Conservation (phyloP, 2,113 vertebrate species). For the Platanista minor region DNA sequence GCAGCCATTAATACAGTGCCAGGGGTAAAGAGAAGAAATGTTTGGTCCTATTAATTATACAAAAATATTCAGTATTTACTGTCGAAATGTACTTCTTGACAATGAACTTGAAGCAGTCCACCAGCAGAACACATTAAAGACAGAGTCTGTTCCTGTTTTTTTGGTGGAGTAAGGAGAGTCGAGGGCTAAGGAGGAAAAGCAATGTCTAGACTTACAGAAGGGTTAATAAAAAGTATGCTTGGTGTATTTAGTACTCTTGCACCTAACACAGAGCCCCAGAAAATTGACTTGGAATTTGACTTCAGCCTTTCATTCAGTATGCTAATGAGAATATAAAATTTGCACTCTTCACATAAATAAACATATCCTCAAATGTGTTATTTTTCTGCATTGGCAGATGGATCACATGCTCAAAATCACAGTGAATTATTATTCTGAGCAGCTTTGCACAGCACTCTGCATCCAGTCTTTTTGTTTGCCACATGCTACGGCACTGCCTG, state of each 20-base stretch:
- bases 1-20: background rate
- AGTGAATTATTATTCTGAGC: background rate
- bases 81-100: background rate
- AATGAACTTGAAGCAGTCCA: background rate
- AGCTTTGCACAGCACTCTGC: background rate
- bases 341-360: slow-evolving; percentile 33
- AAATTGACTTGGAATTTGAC: slow-evolving; percentile 22
- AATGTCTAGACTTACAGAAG: background rate
- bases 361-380: background rate
- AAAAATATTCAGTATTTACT: background rate
- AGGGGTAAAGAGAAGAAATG: background rate
- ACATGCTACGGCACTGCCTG: background rate
- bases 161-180: background rate
- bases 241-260: background rate
- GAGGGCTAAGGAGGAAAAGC: background rate
- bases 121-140: background rate
- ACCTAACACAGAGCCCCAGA: background rate
- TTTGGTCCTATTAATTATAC: background rate
- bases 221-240: background rate
- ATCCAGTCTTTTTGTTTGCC: background rate
- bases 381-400: slow-evolving; percentile 45
- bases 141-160: background rate
- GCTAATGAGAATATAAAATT: slow-evolving; percentile 30
- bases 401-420: background rate
- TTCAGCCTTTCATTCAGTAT: slow-evolving; percentile 15